Conservation (phyloP, 2,888 invertebrate species). For the Copidosoma aretas region DNA sequence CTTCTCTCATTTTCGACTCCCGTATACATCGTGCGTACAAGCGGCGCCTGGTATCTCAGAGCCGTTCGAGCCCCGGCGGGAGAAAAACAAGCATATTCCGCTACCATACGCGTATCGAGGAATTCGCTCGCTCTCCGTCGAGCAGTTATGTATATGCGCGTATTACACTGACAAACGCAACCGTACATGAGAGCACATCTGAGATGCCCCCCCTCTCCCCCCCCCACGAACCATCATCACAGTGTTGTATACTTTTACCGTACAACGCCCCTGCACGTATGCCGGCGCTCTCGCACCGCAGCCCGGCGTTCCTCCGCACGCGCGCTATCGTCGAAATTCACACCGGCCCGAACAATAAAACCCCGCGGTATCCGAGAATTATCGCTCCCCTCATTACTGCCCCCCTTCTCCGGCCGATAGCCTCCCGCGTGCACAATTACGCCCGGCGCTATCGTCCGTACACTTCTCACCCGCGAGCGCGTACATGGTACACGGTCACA, state of each 20-base stretch:
- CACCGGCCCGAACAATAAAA: background rate
- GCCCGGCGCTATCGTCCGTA: background rate
- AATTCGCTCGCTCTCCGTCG: background rate
- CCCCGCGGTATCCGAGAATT: background rate
- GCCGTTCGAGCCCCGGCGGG: background rate
- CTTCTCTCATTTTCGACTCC: no score
- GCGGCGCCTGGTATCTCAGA: background rate
- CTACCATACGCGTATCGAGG: background rate
- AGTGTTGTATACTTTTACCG: no score
- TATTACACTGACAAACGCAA: no score
- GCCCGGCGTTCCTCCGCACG: background rate
- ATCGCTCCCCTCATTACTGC: background rate
- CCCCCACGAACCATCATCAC: no score
- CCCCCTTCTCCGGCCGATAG: background rate
- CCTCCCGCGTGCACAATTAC: background rate
- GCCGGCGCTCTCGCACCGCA: background rate
- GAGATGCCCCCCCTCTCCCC: no score
- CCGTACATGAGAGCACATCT: no score
- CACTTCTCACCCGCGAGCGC: background rate
- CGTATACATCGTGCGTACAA: slow-evolving; percentile 6
- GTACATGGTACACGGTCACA: background rate
- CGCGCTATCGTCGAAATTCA: background rate
- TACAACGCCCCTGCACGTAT: background rate
- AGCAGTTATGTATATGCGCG: background rate
- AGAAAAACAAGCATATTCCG: background rate